phyloP scores from a whole-genome alignment of 1,140 invertebrate species.

The Achroia grisella region DNA sequence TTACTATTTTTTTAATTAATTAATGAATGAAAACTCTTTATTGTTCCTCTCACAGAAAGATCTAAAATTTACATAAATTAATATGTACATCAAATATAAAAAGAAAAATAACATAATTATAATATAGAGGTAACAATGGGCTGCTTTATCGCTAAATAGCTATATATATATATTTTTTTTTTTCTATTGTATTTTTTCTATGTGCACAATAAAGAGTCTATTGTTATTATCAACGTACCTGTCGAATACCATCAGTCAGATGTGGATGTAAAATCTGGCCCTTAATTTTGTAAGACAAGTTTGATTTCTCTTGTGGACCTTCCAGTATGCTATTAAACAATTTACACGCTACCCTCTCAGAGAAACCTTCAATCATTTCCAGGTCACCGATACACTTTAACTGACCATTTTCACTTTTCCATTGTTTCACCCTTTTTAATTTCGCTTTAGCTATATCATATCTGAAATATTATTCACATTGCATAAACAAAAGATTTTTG shows the following conservation, averaged over 20 bases:
- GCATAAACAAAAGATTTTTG: too few species aligned
- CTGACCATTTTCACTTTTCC: slow-evolving; percentile 39
- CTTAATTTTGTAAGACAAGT: slow-evolving; percentile 39
- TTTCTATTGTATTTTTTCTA: too few species aligned
- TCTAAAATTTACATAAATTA: too few species aligned
- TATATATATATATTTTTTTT: too few species aligned
- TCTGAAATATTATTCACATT: slow-evolving; percentile 22
- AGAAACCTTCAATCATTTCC: slow-evolving; percentile 45
- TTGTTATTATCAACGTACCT: slow-evolving; percentile 32
- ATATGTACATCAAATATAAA: too few species aligned
- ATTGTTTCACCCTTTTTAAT: slow-evolving; percentile 42
- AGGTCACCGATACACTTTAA: slow-evolving; percentile 42
- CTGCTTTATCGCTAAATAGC: too few species aligned
- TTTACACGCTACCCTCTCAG: slow-evolving; percentile 39
- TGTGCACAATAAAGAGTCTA: too few species aligned
- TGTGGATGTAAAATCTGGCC: slow-evolving; percentile 51
- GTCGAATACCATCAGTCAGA: slow-evolving; percentile 30
- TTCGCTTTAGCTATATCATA: slow-evolving; percentile 52
- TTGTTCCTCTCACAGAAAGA: too few species aligned
- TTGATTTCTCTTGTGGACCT: slow-evolving; percentile 17
- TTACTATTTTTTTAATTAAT: too few species aligned
- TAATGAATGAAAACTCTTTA: too few species aligned
- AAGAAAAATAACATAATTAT: too few species aligned
- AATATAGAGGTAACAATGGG: too few species aligned
- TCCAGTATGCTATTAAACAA: slow-evolving; percentile 50